Evolutionary conservation across 1,140 invertebrate genomes (phyloP).

Genomic region (Zaprionus inermis): DNA sequence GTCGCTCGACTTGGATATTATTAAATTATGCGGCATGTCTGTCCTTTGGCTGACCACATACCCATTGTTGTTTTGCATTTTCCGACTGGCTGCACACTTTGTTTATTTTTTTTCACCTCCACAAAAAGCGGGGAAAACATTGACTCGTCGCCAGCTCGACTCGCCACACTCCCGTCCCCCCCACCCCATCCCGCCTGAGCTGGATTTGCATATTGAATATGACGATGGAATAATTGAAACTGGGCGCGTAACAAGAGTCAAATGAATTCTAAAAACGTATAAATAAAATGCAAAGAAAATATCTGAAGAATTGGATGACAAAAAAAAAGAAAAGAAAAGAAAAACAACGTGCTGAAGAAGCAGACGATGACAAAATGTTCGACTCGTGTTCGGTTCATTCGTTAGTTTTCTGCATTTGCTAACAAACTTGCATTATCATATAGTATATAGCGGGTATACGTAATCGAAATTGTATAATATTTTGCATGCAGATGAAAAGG

Average conservation of each 20-base stretch:
- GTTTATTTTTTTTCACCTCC: conserved; percentile 39
- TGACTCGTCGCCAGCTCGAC: conserved; percentile 2
- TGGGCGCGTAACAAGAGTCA: conserved; percentile 41
- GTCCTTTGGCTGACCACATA: conserved; percentile 19
- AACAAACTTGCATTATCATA: conserved; percentile 24
- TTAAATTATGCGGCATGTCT: conserved; percentile 60
- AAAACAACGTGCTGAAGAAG: conserved; percentile 3
- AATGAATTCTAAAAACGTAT: conserved; percentile 19
- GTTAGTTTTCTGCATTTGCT: conserved; percentile 28
- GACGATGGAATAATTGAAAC: conserved; percentile 73
- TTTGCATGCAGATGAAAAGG: neutral
- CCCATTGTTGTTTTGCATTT: conserved; percentile 62
- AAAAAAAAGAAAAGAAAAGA: neutral
- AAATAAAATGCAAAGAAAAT: conserved; percentile 9
- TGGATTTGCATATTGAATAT: conserved; percentile 74
- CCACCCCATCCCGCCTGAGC: conserved; percentile 17
- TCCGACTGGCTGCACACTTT: conserved; percentile 68
- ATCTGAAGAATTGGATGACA: conserved; percentile 1
- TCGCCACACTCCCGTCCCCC: neutral
- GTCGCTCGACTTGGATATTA: conserved; percentile 57
- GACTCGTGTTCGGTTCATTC: neutral
- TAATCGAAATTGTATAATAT: neutral
- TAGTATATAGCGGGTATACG: neutral
- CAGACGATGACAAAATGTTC: conserved; percentile 18
- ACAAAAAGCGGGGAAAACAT: conserved; percentile 32